Conservation (phyloP, 2,888 invertebrate species). For the Pammene aurita region DNA sequence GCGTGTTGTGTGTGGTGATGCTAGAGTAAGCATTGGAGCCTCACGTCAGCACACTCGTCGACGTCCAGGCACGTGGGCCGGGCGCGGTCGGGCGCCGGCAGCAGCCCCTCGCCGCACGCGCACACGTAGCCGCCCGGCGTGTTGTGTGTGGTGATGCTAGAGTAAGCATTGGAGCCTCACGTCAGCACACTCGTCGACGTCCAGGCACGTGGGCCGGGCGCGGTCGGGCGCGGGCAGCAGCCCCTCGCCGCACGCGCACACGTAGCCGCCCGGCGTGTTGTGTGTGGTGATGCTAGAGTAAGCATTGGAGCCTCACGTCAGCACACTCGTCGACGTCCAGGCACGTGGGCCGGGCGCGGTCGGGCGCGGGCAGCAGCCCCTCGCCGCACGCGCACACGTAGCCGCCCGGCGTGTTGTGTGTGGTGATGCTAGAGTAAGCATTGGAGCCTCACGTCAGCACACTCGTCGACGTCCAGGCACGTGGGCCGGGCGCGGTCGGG, state of each 20-base stretch:
- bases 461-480: constrained; percentile 83
- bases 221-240: constrained; percentile 85
- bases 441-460: constrained; percentile 59
- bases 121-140: constrained; percentile 88
- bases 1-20: constrained; percentile 83
- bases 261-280: constrained; percentile 89
- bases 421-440: no score
- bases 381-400: constrained; percentile 88
- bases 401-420: constrained; percentile 88
- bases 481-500: constrained; percentile 84
- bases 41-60: constrained; percentile 74
- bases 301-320: constrained; percentile 53
- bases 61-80: constrained; percentile 86
- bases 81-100: constrained; percentile 82
- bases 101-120: constrained; percentile 88
- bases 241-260: constrained; percentile 88
- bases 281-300: constrained; percentile 53
- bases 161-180: constrained; percentile 47
- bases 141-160: constrained; percentile 77
- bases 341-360: constrained; percentile 86
- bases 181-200: constrained; percentile 74
- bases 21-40: neutral
- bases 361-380: constrained; percentile 86
- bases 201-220: constrained; percentile 86
- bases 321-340: constrained; percentile 75